These are phyloP conservation scores for Lindbergichthys nudifrons DNA, from an alignment of 2,797 vertebrate species.

Conservation along the genomic window DNA sequence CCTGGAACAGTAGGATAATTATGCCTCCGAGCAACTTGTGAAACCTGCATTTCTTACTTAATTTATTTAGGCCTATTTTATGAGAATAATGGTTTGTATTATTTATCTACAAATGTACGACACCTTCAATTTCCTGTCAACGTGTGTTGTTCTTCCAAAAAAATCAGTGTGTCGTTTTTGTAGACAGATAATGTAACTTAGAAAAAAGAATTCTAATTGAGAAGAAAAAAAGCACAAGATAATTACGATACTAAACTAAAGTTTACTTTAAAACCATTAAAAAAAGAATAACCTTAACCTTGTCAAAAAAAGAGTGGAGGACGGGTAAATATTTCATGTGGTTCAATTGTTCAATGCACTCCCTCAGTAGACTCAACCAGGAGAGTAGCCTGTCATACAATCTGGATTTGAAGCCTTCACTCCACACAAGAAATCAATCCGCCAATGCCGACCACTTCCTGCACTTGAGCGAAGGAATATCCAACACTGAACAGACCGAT, in stretches of 20 bases:
- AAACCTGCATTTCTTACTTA: slow-evolving; percentile 31
- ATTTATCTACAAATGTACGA: slow-evolving; percentile 30
- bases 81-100: slow-evolving; percentile 28
- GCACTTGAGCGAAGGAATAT: slow-evolving; percentile 7
- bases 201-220: too few relatives aligned
- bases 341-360: slow-evolving; percentile 5
- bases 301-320: slow-evolving; percentile 4
- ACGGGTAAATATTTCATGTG: slow-evolving; percentile 36
- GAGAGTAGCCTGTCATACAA: slow-evolving; percentile 10
- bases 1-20: slow-evolving; percentile 42
- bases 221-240: background rate
- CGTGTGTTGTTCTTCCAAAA: slow-evolving; percentile 12
- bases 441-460: slow-evolving; percentile 5
- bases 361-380: slow-evolving; percentile 14
- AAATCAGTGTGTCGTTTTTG: background rate
- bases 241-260: slow-evolving; percentile 1
- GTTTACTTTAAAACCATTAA: background rate
- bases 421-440: slow-evolving; percentile 24
- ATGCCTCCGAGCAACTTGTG: slow-evolving; percentile 36
- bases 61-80: slow-evolving; percentile 35
- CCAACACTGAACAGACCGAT: background rate
- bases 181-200: background rate
- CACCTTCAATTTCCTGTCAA: slow-evolving; percentile 29
- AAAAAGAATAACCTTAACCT: background rate
- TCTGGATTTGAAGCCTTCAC: slow-evolving; percentile 20